phyloP scores from a whole-genome alignment of 2,113 vertebrate species.

The Haplotaxodon microlepis region DNA sequence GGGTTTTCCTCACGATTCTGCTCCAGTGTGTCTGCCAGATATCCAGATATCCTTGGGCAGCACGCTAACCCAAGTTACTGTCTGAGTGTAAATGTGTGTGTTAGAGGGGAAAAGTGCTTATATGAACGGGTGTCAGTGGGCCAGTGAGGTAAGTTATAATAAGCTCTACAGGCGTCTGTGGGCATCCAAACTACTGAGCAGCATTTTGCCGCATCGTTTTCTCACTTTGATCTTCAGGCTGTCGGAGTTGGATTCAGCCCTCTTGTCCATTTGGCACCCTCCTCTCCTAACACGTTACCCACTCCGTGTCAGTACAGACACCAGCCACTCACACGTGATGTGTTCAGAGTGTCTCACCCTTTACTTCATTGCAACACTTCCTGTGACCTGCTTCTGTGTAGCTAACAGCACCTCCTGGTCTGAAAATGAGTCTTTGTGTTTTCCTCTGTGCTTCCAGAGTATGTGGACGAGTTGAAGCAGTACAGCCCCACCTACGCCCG shows the following conservation, averaged over 20 bases:
- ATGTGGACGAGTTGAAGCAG: constrained; percentile 84
- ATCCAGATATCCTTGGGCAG: not conserved
- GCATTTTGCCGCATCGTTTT: not conserved
- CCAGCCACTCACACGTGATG: not conserved
- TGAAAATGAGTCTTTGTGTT: not conserved
- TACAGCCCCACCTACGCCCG: constrained; percentile 77
- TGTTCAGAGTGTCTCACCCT: not conserved
- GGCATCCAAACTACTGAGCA: not conserved
- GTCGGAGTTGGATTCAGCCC: rapidly evolving
- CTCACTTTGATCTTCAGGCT: not conserved
- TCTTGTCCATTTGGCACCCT: not conserved
- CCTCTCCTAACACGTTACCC: not conserved
- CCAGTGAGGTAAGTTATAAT: not conserved
- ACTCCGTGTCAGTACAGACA: not conserved
- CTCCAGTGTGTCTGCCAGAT: not conserved
- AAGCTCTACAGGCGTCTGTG: not conserved
- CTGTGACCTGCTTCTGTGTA: not conserved
- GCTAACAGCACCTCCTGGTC: not conserved
- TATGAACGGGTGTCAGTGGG: rapidly evolving
- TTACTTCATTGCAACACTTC: not conserved
- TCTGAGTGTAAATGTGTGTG: not conserved
- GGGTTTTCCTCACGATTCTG: not conserved
- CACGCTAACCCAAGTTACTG: not conserved
- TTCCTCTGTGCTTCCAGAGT: constrained; percentile 68
- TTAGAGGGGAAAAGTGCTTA: not conserved